phyloP scores from a whole-genome alignment of 2,113 vertebrate species.

The Sander vitreus region DNA sequence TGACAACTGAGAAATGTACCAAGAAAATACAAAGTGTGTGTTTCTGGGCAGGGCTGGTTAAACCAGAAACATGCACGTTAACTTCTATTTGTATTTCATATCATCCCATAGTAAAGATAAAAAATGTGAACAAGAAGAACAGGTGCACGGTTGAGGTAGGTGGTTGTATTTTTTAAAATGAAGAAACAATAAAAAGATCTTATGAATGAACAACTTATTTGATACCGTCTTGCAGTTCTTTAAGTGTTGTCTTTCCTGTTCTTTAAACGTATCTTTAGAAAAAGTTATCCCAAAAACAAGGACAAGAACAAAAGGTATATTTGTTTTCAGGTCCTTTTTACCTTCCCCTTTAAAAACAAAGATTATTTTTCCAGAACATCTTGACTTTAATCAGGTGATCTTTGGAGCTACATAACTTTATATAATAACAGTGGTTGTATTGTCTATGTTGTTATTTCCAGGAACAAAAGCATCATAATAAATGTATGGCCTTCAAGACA shows the following conservation, averaged over 20 bases:
- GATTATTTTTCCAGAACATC: background rate
- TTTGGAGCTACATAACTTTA: background rate
- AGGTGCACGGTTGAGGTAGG: background rate
- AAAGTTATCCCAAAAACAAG: background rate
- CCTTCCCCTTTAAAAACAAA: background rate
- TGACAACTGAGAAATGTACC: background rate
- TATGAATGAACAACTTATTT: too few relatives aligned
- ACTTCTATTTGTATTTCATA: background rate
- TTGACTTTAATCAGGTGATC: background rate
- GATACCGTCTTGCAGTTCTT: background rate
- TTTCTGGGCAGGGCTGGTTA: background rate
- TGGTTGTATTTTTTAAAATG: background rate
- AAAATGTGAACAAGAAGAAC: background rate
- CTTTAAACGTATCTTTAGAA: background rate
- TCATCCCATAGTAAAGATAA: background rate
- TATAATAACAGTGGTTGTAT: background rate
- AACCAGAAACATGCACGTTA: background rate
- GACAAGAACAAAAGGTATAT: background rate
- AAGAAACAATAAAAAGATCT: background rate
- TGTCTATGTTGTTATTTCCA: background rate
- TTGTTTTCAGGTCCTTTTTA: background rate
- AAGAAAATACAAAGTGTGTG: background rate
- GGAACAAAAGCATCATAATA: background rate
- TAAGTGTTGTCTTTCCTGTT: background rate
- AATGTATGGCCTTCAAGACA: too few relatives aligned